Base-by-base conservation (phyloP, 2,797 vertebrate species). In the Mus spretus region DNA sequence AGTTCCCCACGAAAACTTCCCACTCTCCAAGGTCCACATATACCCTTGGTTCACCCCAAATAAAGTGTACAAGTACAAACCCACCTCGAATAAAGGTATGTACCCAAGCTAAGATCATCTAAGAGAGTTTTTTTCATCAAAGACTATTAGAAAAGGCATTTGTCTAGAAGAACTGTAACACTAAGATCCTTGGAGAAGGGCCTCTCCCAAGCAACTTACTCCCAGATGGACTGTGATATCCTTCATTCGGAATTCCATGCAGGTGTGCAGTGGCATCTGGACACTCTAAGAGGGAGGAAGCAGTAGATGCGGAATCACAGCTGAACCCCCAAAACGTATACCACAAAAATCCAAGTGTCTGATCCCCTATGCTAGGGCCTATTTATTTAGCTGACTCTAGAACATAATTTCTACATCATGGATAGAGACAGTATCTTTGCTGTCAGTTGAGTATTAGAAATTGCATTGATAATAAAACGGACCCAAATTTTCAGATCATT, bases 371-470 rank as follows among this genome's bases (percentile, higher is more conserved):
- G 50, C 0, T 65, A 34, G 24, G 4, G 7, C 79, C 61, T 81
- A 65, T 50, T 84, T 93, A n/a, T 75, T 86, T 86, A 20, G 9
- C 20, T 81, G 74, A 40, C 0, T 61, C 47, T 63, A 34, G 1
- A 79, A 67, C 53, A 95, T 55, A 88, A 61, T 75, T 63, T 95
- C 93, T 85, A 13, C 0, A 65, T 61, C 59, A 90, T 65, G 77
- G 14, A 2, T 78, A 81, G 55, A 83, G 89, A 89, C 50, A 26
- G 9, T 50, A 1, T 8, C 61, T 79, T 75, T 89, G 10, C 5
- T 90, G 44, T 89, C n/a, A 89, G 13, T 47, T 24, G 3, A 63
- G 0, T 31, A 34, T 78, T 61, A 83, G 8, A 13, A 95, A 83
- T 61, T 86, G 3, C 24, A 70, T 57, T 93, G 77, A 44, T 28